Evolutionary conservation across 2,113 vertebrate genomes (phyloP), one percentile per base, ranked within the genome.

Genomic region (Phrynocephalus versicolor): DNA sequence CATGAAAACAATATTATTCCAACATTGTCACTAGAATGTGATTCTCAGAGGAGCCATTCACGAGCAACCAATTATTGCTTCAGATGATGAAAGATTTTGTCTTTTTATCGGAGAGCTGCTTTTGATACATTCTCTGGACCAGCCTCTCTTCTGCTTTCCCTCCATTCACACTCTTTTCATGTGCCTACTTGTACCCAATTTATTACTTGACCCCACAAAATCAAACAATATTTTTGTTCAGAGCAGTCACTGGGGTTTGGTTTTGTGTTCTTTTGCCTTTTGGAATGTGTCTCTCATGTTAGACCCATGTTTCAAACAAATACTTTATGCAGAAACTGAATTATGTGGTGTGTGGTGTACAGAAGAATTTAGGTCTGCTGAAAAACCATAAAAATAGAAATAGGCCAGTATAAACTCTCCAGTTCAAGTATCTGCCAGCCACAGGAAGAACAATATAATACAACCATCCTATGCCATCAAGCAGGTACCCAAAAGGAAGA

Each of bases 11-110:
- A 84, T 70, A 75, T 84, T 89, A 73, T 64, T 6, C 60, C 82
- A 55, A 89, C 90, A 91, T 88, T 88, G 91, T 82, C 89, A 41
- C 76, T 78, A 27, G 82, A 88, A 88, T 87, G 83, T 70, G 89
- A 88, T 79, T 88, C 51, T 70, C 84, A 10, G 33, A 79, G 87
- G 75, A 87, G 55, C 60, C 89, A 92, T 78, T 87, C 41, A 75
- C 25, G 88, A 13, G 2, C 85, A 89, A 82, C 89, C 88, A 94
- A 91, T 93, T 90, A 90, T 88, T 90, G 39, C 67, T 93, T 95
- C 83, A 85, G 57, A 92, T 14, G 25, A 65, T 89, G 82, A 73
- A 94, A 93, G 57, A 64, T 73, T 80, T 73, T 81, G 87, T 89
- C 51, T 92, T 91, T 51, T 89, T 45, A 73, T 79, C 69, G 62